phyloP scores from a whole-genome alignment of 2,888 invertebrate genomes.

The Drosophila kuntzei region DNA sequence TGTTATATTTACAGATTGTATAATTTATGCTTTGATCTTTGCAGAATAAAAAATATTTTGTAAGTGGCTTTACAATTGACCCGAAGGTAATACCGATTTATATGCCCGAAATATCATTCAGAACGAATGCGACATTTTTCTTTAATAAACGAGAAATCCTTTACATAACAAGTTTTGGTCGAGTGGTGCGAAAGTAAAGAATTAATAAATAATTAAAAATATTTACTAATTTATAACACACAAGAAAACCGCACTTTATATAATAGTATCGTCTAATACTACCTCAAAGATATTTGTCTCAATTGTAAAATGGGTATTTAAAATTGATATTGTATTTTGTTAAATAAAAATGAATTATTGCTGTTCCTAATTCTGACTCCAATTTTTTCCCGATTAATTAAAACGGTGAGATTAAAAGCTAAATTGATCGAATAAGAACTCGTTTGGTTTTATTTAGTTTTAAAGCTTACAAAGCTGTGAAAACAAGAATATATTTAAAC shows the following conservation, averaged over 20 bases:
- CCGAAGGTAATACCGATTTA: constrained; percentile 15
- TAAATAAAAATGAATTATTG: not conserved
- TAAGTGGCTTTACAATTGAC: constrained; percentile 1
- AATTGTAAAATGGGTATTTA: not conserved
- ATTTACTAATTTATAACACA: not conserved
- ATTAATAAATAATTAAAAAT: not conserved
- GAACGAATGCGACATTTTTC: not conserved
- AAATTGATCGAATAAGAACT: not conserved
- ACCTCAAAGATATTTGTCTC: not conserved
- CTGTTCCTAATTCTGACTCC: not conserved
- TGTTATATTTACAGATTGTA: not conserved
- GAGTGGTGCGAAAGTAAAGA: not conserved
- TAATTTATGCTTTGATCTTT: not conserved
- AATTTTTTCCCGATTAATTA: not conserved
- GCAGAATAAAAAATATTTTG: constrained; percentile 17
- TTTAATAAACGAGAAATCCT: not conserved
- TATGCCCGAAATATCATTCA: constrained; percentile 7
- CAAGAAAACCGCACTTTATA: not conserved
- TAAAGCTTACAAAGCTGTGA: not conserved
- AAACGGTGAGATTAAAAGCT: not conserved
- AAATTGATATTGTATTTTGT: not conserved
- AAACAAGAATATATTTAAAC: not conserved
- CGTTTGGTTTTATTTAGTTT: not conserved
- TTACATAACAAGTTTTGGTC: not conserved
- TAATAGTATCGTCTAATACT: not conserved